Evolutionary conservation across 2,888 invertebrate species (phyloP).

Genomic region (Cheilosia pagana): DNA sequence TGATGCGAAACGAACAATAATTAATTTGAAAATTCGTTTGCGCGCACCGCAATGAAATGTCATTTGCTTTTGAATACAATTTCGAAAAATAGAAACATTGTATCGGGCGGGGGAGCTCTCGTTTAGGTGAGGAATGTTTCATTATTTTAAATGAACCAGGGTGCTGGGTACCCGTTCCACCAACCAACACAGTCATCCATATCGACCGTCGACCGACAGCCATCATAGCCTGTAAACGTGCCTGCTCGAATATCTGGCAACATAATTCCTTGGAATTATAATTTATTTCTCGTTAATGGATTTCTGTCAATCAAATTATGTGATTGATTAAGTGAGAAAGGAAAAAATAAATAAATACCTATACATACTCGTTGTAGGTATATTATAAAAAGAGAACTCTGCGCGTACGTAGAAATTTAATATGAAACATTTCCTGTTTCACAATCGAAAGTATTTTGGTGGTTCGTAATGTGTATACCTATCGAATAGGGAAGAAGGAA

Average conservation of each 20-base stretch:
- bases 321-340: constrained; percentile 75
- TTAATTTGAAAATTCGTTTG: constrained; percentile 73
- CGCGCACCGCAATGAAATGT: constrained; percentile 72
- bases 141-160: constrained; percentile 67
- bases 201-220: constrained; percentile 27
- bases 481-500: constrained; percentile 8
- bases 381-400: constrained; percentile 68
- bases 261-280: constrained; percentile 75
- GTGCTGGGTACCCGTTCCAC: constrained; percentile 32
- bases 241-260: constrained; percentile 68
- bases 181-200: constrained; percentile 40
- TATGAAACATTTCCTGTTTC: constrained; percentile 66
- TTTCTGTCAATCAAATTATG: constrained; percentile 75
- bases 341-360: constrained; percentile 62
- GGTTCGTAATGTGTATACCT: not conserved
- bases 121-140: constrained; percentile 73
- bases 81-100: constrained; percentile 69
- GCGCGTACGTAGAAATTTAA: constrained; percentile 51
- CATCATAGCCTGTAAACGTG: constrained; percentile 52
- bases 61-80: constrained; percentile 71
- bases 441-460: constrained; percentile 38
- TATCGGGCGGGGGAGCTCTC: constrained; percentile 51
- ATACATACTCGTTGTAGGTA: constrained; percentile 44
- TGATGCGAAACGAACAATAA: constrained; percentile 75
- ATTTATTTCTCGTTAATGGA: constrained; percentile 76